Evolutionary conservation across 2,888 invertebrate genomes (phyloP).

Genomic region (Pterobdella sp.): DNA sequence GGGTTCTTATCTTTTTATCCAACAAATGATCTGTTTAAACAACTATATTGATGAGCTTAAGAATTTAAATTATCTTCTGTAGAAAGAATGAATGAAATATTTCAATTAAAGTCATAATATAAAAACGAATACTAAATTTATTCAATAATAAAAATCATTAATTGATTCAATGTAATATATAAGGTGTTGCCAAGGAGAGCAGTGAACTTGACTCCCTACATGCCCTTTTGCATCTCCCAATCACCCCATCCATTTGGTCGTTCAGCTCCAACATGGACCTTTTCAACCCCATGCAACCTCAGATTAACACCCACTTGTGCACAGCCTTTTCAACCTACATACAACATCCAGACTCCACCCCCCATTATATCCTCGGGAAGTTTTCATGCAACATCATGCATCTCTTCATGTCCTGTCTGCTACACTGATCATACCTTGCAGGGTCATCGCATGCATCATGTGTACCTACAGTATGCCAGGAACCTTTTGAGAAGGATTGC

Average conservation of each 20-base stretch:
- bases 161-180: no score
- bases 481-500: slow-evolving; percentile 3
- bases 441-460: slow-evolving; percentile 1
- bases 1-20: no score
- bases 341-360: neutral
- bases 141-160: no score
- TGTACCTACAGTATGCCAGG: neutral
- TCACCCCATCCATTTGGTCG: neutral
- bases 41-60: no score
- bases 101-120: no score
- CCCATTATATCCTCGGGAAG: neutral
- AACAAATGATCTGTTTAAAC: no score
- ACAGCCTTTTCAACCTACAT: neutral
- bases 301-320: neutral
- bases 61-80: no score
- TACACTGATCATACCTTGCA: neutral
- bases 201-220: slow-evolving; percentile 6
- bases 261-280: neutral
- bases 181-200: no score
- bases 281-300: slow-evolving; percentile 7
- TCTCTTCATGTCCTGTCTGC: neutral
- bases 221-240: slow-evolving; percentile 10
- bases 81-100: no score
- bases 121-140: no score
- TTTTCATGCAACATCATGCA: neutral